Base-by-base conservation (phyloP, 2,113 vertebrate species). In the Brachyhypopomus gauderio region DNA sequence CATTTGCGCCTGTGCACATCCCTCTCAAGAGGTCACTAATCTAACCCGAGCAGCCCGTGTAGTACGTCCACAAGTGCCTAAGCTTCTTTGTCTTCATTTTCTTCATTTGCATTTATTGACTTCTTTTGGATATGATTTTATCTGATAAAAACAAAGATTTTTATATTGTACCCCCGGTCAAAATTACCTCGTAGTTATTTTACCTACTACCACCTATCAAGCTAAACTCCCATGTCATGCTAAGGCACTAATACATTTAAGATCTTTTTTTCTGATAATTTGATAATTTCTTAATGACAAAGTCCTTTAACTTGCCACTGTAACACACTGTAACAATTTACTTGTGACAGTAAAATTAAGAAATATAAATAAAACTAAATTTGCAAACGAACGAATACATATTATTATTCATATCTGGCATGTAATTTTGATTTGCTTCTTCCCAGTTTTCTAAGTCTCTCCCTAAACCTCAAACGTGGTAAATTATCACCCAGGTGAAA, bases 401-500 rank as follows among this genome's bases (percentile, higher is more conserved):
- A 6, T 78, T 78, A 20, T 45, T 45, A 16, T 70, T 60, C n/a
- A 4, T 70, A 48, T 30, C 1, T 8, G 17, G 5, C 19, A 5
- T 38, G 19, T n/a, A 25, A 60, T 71, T 5, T 8, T 60, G 16
- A 30, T 23, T 63, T 77, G 63, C 38, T 34, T 63, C 45, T 48
- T 48, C 45, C 22, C 41, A 71, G 52, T 62, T 62, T 48, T 69
- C 3, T 69, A 79, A 38, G 38, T 20, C 30, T 27, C 25, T 58
- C 14, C 67, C 34, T 55, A 25, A 58, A 56, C 83, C 73, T 71
- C 58, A 73, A 84, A 77, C 52, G 64, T 72, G 19, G 34, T 79
- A 62, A 83, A 83, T 84, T 87, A 85, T 85, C 85, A 77, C 67
- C 82, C 81, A 89, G 88, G 85, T 87, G 88, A 58, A 85, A 86